Conservation (phyloP, 2,797 vertebrate genomes). For the Acipenser transmontanus region DNA sequence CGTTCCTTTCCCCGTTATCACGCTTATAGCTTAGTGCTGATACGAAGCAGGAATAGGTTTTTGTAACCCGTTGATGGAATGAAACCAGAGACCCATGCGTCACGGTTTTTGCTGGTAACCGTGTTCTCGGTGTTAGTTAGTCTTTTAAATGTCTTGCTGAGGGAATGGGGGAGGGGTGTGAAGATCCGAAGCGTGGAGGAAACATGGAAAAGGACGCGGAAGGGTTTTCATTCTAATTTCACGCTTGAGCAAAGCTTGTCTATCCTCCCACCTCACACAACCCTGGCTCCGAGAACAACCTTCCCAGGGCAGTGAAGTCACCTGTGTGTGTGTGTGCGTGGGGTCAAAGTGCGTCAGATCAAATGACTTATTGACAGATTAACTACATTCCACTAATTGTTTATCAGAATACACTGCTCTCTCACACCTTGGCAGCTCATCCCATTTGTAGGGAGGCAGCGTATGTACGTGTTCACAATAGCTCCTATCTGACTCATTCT, state of each 20-base stretch:
- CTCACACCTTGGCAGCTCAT: no score
- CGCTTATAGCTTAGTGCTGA: no score
- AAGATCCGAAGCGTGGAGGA: background rate
- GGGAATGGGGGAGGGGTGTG: background rate
- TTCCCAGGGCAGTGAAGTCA: background rate
- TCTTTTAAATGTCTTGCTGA: background rate
- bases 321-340: conserved; percentile 1
- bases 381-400: no score
- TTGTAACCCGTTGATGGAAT: background rate
- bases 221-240: conserved; percentile 13
- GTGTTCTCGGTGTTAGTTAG: background rate
- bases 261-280: background rate
- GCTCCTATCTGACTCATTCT: no score
- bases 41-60: background rate
- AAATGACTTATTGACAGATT: background rate
- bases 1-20: no score
- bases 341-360: conserved; percentile 15
- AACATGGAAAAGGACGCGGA: background rate
- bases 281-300: background rate
- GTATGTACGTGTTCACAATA: no score
- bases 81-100: background rate
- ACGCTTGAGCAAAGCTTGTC: conserved; percentile 3
- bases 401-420: no score
- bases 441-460: no score
- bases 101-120: background rate